Conservation (phyloP, 2,888 invertebrate species). For the Drosophila pseudotalamancana region DNA sequence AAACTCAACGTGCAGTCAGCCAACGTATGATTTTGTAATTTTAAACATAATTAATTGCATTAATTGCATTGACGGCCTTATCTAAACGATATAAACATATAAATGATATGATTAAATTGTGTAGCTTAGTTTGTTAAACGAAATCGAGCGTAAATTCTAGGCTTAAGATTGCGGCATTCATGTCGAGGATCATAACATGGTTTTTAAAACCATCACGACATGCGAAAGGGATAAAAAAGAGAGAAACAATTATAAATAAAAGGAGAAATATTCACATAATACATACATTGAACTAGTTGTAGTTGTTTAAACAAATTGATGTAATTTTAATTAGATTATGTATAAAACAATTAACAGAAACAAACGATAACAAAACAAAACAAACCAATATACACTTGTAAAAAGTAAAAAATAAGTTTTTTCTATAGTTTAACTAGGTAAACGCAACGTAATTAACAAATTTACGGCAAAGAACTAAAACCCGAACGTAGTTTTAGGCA, state of each 20-base stretch:
- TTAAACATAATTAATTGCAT: slow-evolving; percentile 64
- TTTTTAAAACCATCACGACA: slow-evolving; percentile 64
- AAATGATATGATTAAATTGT: slow-evolving; percentile 63
- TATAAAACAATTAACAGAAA: slow-evolving; percentile 47
- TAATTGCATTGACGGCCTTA: slow-evolving; percentile 76
- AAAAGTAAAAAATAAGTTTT: slow-evolving; percentile 61
- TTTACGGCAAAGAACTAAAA: slow-evolving; percentile 50
- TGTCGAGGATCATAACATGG: slow-evolving; percentile 42
- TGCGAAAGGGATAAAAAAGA: slow-evolving; percentile 11
- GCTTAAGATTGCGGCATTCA: slow-evolving; percentile 41
- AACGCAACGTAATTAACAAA: slow-evolving; percentile 69
- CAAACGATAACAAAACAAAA: slow-evolving; percentile 34
- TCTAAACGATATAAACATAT: slow-evolving; percentile 73
- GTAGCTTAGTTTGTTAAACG: slow-evolving; percentile 75
- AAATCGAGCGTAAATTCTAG: slow-evolving; percentile 63
- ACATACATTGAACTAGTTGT: slow-evolving; percentile 66
- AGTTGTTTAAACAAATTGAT: slow-evolving; percentile 63
- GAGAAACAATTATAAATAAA: slow-evolving; percentile 12
- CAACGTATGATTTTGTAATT: slow-evolving; percentile 67
- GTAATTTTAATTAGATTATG: slow-evolving; percentile 65
- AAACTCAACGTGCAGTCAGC: slow-evolving; percentile 60
- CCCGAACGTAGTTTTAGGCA: slow-evolving; percentile 42
- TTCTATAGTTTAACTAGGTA: slow-evolving; percentile 65
- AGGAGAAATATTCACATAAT: slow-evolving; percentile 45
- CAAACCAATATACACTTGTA: slow-evolving; percentile 48